These are phyloP conservation scores for Solenodon paradoxus DNA, from an alignment of 2,113 vertebrate species.

Conservation along the genomic window DNA sequence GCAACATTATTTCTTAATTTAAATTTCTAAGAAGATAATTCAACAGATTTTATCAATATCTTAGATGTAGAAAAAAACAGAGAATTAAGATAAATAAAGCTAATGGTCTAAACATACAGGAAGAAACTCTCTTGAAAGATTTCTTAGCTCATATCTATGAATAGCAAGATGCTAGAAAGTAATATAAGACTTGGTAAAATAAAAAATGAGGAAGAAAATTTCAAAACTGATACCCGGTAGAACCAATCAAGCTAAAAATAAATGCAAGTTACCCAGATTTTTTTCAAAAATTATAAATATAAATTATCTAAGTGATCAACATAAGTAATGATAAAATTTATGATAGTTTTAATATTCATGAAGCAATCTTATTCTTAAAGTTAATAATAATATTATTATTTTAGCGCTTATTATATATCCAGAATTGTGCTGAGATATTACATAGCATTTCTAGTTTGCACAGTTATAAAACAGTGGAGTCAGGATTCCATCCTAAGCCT, in stretches of 20 bases:
- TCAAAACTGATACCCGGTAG: not conserved
- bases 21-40: not conserved
- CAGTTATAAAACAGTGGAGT: not conserved
- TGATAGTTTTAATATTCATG: not conserved
- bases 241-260: not conserved
- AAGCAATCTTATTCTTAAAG: not conserved
- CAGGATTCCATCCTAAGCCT: constrained; percentile 13
- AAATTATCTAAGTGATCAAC: not conserved
- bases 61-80: not conserved
- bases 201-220: not conserved
- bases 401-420: not conserved
- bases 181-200: not conserved
- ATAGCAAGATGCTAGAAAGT: not conserved
- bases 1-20: not conserved
- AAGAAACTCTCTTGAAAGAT: not conserved
- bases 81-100: not conserved
- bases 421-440: not conserved
- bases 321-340: constrained; percentile 9
- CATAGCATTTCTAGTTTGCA: not conserved
- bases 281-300: not conserved
- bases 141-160: not conserved
- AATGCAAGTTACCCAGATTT: not conserved
- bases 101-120: not conserved
- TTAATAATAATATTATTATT: not conserved
- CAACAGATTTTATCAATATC: not conserved